Evolutionary conservation across 2,113 vertebrate genomes (phyloP).

Genomic region (Brachyhypopomus occidentalis): DNA sequence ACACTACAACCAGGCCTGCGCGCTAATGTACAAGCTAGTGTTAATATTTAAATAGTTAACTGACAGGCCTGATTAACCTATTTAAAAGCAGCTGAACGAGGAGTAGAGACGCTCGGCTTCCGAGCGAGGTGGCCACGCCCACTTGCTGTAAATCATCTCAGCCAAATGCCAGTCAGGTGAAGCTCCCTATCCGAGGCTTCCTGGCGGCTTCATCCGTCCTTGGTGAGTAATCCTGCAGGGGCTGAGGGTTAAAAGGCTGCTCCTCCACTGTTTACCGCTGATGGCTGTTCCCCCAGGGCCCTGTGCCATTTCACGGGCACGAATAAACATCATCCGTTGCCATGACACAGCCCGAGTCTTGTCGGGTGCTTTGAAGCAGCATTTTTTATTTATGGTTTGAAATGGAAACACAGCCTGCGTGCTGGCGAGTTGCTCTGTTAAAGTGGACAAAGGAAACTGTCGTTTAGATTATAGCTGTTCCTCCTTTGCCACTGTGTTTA

Average conservation of each 20-base stretch:
- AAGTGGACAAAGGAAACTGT: constrained; percentile 33
- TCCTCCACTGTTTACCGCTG: constrained; percentile 43
- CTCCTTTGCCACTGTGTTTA: constrained; percentile 28
- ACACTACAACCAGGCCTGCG: not conserved
- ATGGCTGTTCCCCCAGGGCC: constrained; percentile 22
- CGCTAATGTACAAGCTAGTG: not conserved
- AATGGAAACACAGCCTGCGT: constrained; percentile 37
- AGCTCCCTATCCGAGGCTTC: constrained; percentile 18
- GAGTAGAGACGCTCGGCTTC: not conserved
- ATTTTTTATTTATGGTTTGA: constrained; percentile 38
- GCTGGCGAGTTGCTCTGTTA: constrained; percentile 35
- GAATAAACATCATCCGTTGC: constrained; percentile 51
- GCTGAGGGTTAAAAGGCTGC: constrained; percentile 55
- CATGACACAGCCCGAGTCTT: constrained; percentile 40
- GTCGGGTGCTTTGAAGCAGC: constrained; percentile 15
- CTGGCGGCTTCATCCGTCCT: constrained; percentile 37
- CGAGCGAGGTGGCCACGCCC: not conserved
- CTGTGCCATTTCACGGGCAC: constrained; percentile 36
- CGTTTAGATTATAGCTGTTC: not conserved
- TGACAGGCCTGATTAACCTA: not conserved
- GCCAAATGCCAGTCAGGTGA: not conserved
- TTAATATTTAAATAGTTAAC: not conserved
- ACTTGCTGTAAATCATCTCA: constrained; percentile 33
- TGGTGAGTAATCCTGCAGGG: constrained; percentile 36
- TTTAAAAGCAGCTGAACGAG: not conserved